Conservation (phyloP, 2,888 invertebrate genomes). For the Drosophila conformis region DNA sequence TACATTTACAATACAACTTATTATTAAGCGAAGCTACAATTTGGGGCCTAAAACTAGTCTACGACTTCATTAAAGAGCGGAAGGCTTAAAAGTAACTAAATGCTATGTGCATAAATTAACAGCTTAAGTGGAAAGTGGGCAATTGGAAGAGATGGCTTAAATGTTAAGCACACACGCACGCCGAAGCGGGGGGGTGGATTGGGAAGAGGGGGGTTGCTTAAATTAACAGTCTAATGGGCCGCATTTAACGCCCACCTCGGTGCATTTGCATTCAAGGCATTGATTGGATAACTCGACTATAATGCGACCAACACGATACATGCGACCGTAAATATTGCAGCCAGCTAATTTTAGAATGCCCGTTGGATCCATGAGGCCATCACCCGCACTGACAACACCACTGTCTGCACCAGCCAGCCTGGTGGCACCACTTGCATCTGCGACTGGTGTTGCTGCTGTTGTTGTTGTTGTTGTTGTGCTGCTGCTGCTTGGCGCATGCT, state of each 20-base stretch:
- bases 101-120: constrained; percentile 23
- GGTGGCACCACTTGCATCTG: constrained; percentile 7
- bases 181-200: not conserved
- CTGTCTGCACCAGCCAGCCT: constrained; percentile 5
- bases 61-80: not conserved
- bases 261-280: constrained; percentile 94
- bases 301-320: constrained; percentile 93
- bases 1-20: constrained; percentile 68
- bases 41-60: constrained; percentile 2
- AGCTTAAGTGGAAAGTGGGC: constrained; percentile 9
- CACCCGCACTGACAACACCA: constrained; percentile 4
- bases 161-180: constrained; percentile 17
- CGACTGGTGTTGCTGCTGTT: constrained; percentile 26
- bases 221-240: constrained; percentile 87
- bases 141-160: constrained; percentile 11
- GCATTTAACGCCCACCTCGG: constrained; percentile 94
- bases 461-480: constrained; percentile 19
- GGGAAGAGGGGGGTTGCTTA: constrained; percentile 46
- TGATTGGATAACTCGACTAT: constrained; percentile 93
- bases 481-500: constrained; percentile 64
- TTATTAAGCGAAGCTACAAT: not conserved
- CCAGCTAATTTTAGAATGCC: constrained; percentile 92
- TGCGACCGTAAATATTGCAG: constrained; percentile 95
- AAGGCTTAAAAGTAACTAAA: constrained; percentile 1
- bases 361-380: constrained; percentile 82